phyloP scores from a whole-genome alignment of 2,888 invertebrate genomes.

The Protonemura montana region DNA sequence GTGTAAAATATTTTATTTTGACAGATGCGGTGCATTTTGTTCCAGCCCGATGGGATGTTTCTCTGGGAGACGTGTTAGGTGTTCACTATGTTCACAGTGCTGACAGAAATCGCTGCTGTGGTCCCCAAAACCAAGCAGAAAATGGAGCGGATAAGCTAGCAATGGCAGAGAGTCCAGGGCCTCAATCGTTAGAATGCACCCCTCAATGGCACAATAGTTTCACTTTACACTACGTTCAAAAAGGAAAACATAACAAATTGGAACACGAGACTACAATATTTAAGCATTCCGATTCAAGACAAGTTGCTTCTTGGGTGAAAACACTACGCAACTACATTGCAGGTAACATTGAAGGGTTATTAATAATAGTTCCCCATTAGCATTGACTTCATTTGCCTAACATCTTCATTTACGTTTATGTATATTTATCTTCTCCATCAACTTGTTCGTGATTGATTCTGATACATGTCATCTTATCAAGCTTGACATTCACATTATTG shows the following conservation, averaged over 20 bases:
- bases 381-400: no score
- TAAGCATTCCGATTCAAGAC: constrained; percentile 67
- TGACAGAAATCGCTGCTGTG: constrained; percentile 54
- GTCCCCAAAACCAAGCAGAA: constrained; percentile 27
- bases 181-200: constrained; percentile 38
- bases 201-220: constrained; percentile 60
- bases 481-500: neutral
- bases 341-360: constrained; percentile 57
- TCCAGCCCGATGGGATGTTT: constrained; percentile 64
- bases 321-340: constrained; percentile 64
- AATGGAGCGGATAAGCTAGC: constrained; percentile 50
- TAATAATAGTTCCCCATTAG: no score
- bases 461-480: neutral
- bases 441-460: neutral
- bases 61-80: constrained; percentile 65
- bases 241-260: constrained; percentile 66
- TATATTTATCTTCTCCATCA: neutral
- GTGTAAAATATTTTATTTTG: constrained; percentile 35
- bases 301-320: constrained; percentile 70
- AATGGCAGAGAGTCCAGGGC: constrained; percentile 26
- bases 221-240: constrained; percentile 69
- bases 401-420: neutral
- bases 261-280: constrained; percentile 65
- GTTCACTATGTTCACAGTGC: constrained; percentile 61
- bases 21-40: constrained; percentile 47